Conservation (phyloP, 2,888 invertebrate genomes). For the Ectemnius cavifrons region DNA sequence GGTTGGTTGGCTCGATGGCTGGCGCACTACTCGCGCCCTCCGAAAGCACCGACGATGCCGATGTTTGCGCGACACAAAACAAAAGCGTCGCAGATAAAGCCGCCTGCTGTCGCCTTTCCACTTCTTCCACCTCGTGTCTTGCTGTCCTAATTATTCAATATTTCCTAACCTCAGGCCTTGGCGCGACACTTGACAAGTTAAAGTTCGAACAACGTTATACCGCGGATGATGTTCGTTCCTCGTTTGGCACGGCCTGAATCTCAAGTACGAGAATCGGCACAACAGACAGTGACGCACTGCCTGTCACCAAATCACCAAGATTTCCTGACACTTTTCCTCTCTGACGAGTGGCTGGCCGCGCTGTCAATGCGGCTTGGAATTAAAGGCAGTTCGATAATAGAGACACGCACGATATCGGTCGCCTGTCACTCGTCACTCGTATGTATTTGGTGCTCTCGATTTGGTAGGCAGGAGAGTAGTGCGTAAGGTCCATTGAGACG, state of each 20-base stretch:
- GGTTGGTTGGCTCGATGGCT: conserved; percentile 6
- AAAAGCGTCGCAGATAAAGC: conserved; percentile 24
- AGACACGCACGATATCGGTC: conserved; percentile 4
- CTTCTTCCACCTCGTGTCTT: neutral
- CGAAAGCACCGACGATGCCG: conserved; percentile 30
- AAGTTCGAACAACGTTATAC: too few relatives aligned
- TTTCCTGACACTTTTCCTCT: conserved; percentile 47
- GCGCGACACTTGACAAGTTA: too few relatives aligned
- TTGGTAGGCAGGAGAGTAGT: conserved; percentile 19
- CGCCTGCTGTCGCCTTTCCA: conserved; percentile 9
- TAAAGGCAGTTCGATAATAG: conserved; percentile 20
- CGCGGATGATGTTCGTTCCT: too few relatives aligned
- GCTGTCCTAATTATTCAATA: neutral
- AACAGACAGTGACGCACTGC: too few relatives aligned
- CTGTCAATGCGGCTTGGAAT: conserved; percentile 41
- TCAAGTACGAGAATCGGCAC: too few relatives aligned
- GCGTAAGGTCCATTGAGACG: conserved; percentile 49
- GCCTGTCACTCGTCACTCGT: conserved; percentile 8
- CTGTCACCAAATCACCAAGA: conserved; percentile 31
- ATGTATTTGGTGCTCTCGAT: conserved; percentile 33
- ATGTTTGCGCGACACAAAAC: conserved; percentile 28
- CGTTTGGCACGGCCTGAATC: too few relatives aligned
- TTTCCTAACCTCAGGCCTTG: too few relatives aligned
- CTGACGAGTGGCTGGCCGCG: conserved; percentile 50
- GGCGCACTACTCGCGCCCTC: conserved; percentile 35